These are phyloP conservation scores for Yponomeuta sedellus DNA, from an alignment of 2,888 invertebrate species.

Conservation along the genomic window DNA sequence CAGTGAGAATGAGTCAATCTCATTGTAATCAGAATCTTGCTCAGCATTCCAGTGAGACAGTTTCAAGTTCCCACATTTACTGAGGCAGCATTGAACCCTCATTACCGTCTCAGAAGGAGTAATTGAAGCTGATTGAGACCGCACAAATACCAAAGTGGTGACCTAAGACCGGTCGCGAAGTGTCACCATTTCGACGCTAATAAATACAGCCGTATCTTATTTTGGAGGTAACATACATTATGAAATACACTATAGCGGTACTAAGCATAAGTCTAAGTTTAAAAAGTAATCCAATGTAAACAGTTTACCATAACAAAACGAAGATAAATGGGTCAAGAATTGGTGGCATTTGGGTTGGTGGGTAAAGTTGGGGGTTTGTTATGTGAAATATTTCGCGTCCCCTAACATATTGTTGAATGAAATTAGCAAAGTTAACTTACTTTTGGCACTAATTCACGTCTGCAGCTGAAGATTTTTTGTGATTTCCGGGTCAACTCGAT, in stretches of 20 bases:
- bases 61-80: not conserved
- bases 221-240: not conserved
- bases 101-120: constrained; percentile 7
- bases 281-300: constrained; percentile 5
- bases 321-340: constrained; percentile 2
- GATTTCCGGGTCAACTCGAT: not conserved
- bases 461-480: not conserved
- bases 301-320: constrained; percentile 16
- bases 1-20: not conserved
- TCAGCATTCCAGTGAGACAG: constrained; percentile 2
- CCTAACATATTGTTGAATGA: not conserved
- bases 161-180: not conserved
- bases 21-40: not conserved
- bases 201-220: constrained; percentile 1
- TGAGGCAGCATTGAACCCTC: constrained; percentile 10
- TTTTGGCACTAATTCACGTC: not conserved
- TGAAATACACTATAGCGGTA: not conserved
- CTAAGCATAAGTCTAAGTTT: not conserved
- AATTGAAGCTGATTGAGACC: constrained; percentile 11
- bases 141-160: not conserved
- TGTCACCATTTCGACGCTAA: not conserved
- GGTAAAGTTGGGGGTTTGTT: too few species aligned
- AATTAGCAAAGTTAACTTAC: not conserved
- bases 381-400: not conserved
- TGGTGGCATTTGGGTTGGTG: constrained; percentile 9